A percentile compares a stretch with the other conserved stretches of the same genome.
These are phyloP conservation scores for Felis catus DNA, from an alignment of 2,113 vertebrate genomes.

Conservation along the genomic window F.catus_Fca126_mat1.0 CM031411.1:120316001-120316500, in stretches of 20 bases:
- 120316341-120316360: background rate
- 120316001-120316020: background rate
- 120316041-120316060: background rate
- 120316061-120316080: background rate
- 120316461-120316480: constrained; percentile 25
- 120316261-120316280: background rate
- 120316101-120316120: background rate
- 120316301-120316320: background rate
- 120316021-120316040: background rate
- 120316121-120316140: background rate
- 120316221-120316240: background rate
- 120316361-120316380: background rate
- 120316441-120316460: background rate
- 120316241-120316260: background rate
- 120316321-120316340: background rate
- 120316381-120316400: constrained; percentile 4
- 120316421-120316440: background rate
- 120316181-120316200: background rate
- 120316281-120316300: constrained; percentile 13
- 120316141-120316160: background rate
- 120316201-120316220: background rate
- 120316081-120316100: background rate
- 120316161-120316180: constrained; percentile 21
- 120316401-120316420: background rate
- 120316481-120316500: background rate